Evolutionary conservation across 2,113 vertebrate species (phyloP).

Genomic region (Nettapus auritus): DNA sequence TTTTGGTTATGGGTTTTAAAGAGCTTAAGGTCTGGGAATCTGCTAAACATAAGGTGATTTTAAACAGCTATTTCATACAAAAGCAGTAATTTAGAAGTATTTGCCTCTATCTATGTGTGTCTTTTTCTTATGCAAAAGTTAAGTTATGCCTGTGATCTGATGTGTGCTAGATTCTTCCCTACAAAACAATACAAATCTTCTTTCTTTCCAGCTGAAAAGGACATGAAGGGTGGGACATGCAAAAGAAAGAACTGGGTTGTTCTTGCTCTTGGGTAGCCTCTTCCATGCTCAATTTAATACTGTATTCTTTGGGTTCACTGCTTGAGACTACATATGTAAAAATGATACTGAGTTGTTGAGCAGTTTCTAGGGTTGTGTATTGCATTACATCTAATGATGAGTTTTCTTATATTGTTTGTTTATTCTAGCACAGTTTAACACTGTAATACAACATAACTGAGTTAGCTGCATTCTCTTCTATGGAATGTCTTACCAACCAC

Average conservation of each 20-base stretch:
- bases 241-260: background rate
- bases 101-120: background rate
- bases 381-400: background rate
- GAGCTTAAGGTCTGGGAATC: background rate
- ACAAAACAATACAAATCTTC: background rate
- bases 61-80: background rate
- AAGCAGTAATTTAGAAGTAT: background rate
- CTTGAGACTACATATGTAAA: background rate
- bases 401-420: background rate
- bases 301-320: background rate
- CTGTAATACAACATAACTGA: rapidly evolving
- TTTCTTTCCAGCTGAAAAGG: rapidly evolving
- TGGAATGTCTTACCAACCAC: background rate
- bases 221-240: background rate
- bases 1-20: background rate
- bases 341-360: rapidly evolving
- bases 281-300: rapidly evolving
- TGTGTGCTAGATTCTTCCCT: background rate
- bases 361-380: background rate
- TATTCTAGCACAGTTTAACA: background rate
- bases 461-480: background rate
- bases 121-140: background rate
- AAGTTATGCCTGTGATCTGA: rapidly evolving
- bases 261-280: background rate
- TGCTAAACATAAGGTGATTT: background rate